Evolutionary conservation across 2,797 vertebrate genomes (phyloP).

Genomic region (Strix occidentalis): DNA sequence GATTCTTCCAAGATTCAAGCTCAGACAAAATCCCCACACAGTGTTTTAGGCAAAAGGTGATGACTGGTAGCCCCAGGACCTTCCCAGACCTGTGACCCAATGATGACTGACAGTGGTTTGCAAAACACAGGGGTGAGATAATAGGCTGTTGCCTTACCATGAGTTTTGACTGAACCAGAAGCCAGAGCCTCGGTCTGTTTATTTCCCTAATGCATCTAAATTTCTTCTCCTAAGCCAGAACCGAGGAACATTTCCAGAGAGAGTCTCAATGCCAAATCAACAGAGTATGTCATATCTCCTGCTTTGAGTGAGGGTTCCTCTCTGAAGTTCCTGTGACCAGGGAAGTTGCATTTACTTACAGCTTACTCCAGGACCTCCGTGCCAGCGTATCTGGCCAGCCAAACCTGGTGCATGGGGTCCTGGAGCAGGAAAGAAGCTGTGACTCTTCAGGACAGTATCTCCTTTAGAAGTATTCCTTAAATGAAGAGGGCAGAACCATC

Average conservation of each 20-base stretch:
- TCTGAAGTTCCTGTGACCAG: background rate
- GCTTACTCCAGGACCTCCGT: background rate
- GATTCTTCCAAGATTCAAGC: background rate
- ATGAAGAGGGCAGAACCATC: background rate
- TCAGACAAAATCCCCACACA: background rate
- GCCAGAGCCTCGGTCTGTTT: background rate
- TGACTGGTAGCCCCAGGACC: too few species aligned
- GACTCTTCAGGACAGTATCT: background rate
- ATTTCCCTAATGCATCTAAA: background rate
- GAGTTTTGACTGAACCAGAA: background rate
- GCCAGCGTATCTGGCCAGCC: background rate
- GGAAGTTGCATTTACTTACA: background rate
- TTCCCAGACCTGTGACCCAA: background rate
- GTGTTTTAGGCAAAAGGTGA: background rate
- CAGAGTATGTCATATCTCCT: background rate
- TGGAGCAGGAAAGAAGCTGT: background rate
- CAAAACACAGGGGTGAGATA: background rate
- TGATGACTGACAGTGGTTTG: background rate
- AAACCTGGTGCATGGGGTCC: accelerated
- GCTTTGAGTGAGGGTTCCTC: background rate
- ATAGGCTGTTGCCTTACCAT: background rate
- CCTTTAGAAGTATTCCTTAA: background rate
- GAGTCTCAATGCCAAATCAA: background rate
- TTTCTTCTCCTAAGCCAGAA: background rate
- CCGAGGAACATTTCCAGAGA: background rate